Percentiles rank a stretch among this genome's conserved stretches.
phyloP scores from a whole-genome alignment of 2,888 invertebrate species.

The Andrena marginata region DNA sequence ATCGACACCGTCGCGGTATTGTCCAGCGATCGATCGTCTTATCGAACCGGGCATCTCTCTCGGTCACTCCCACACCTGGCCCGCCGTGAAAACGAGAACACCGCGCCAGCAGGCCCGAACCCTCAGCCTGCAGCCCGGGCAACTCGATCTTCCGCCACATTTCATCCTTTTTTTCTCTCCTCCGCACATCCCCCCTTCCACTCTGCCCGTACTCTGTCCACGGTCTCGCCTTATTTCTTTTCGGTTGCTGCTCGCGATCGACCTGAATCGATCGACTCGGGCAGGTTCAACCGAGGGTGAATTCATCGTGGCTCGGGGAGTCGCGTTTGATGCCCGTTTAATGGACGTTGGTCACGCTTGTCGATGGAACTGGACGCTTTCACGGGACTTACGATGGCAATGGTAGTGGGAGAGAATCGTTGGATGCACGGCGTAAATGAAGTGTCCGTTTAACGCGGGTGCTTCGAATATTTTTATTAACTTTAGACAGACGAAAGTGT shows the following conservation, averaged over 20 bases:
- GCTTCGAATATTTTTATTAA: neutral
- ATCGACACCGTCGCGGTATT: constrained; percentile 73
- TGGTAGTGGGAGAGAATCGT: neutral
- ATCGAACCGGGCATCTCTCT: constrained; percentile 70
- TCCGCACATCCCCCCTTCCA: neutral
- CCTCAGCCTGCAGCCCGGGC: neutral
- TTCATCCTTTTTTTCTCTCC: neutral
- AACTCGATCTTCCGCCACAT: constrained; percentile 7
- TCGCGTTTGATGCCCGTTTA: neutral
- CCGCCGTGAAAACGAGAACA: constrained; percentile 61
- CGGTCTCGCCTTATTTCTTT: neutral
- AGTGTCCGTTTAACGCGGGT: neutral
- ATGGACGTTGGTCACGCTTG: constrained; percentile 12
- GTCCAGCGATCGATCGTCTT: constrained; percentile 74
- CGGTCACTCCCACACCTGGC: constrained; percentile 78
- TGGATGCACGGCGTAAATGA: neutral
- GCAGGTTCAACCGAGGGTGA: constrained; percentile 33
- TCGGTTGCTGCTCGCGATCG: neutral
- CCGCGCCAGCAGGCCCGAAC: constrained; percentile 30
- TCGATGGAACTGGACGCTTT: neutral
- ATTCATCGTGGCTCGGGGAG: constrained; percentile 17
- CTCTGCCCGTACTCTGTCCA: neutral
- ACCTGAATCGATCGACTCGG: constrained; percentile 21
- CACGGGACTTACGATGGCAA: neutral
- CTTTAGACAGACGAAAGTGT: no score